phyloP scores from a whole-genome alignment of 2,113 vertebrate genomes.

The Alces alces region DNA sequence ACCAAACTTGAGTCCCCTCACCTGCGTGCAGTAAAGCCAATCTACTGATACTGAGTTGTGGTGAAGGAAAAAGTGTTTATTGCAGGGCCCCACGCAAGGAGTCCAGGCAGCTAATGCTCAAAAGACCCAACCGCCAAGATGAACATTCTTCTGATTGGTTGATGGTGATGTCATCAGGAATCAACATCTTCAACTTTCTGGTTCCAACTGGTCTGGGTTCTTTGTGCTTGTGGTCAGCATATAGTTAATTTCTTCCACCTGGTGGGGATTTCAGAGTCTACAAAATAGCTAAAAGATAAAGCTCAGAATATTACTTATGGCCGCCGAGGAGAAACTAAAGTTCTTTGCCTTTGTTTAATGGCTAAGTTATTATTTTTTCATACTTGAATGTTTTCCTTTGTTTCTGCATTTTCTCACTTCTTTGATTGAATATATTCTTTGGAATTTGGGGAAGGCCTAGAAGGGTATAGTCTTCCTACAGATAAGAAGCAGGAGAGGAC shows the following conservation, averaged over 20 bases:
- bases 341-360: neutral
- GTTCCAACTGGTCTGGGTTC: neutral
- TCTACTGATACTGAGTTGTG: neutral
- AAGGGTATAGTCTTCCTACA: neutral
- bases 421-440: neutral
- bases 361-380: neutral
- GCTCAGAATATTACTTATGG: neutral
- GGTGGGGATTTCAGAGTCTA: neutral
- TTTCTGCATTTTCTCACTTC: neutral
- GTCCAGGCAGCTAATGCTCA: neutral
- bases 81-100: neutral
- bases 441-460: neutral
- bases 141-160: neutral
- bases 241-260: neutral
- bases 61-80: neutral
- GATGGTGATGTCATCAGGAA: neutral
- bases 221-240: neutral
- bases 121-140: neutral
- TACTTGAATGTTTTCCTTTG: neutral
- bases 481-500: neutral
- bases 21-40: neutral
- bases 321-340: neutral
- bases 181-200: neutral
- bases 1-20: neutral
- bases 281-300: neutral